Conservation (phyloP, 1,140 invertebrate genomes). For the Cyrtorhinus lividipennis region DNA sequence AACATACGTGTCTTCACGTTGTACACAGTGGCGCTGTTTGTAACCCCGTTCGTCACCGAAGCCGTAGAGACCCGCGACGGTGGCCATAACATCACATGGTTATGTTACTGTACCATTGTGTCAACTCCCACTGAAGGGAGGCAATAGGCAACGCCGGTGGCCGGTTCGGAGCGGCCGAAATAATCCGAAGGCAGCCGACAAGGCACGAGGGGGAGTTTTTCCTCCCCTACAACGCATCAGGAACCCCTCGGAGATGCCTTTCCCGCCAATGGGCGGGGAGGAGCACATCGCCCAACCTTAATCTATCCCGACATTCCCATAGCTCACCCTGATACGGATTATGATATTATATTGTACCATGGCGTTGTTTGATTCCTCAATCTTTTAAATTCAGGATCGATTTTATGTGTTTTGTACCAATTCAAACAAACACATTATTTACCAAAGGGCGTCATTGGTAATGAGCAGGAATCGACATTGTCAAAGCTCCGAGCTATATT, state of each 20-base stretch:
- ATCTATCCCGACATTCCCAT: neutral
- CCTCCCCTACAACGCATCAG: neutral
- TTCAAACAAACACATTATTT: too few species aligned
- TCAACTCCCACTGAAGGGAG: slow-evolving; percentile 10
- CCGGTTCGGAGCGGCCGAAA: slow-evolving; percentile 1
- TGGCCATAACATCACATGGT: slow-evolving; percentile 28
- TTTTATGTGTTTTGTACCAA: too few species aligned
- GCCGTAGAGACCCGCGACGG: slow-evolving; percentile 33
- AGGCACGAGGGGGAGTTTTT: neutral
- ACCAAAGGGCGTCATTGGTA: too few species aligned
- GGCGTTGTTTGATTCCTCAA: too few species aligned
- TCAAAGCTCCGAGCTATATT: too few species aligned
- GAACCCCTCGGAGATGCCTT: too few species aligned
- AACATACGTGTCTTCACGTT: slow-evolving; percentile 27
- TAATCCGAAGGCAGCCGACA: neutral
- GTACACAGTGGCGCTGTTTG: slow-evolving; percentile 23
- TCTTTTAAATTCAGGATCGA: too few species aligned
- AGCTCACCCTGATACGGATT: too few species aligned
- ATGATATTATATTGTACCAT: too few species aligned
- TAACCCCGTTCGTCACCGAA: slow-evolving; percentile 32
- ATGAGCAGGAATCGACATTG: too few species aligned
- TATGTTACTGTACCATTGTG: slow-evolving; percentile 6
- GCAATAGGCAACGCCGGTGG: neutral
- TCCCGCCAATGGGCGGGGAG: too few species aligned
- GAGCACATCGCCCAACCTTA: too few species aligned